These are phyloP conservation scores for Euspilapteryx auroguttella DNA, from an alignment of 2,888 invertebrate species.

Conservation along the genomic window DNA sequence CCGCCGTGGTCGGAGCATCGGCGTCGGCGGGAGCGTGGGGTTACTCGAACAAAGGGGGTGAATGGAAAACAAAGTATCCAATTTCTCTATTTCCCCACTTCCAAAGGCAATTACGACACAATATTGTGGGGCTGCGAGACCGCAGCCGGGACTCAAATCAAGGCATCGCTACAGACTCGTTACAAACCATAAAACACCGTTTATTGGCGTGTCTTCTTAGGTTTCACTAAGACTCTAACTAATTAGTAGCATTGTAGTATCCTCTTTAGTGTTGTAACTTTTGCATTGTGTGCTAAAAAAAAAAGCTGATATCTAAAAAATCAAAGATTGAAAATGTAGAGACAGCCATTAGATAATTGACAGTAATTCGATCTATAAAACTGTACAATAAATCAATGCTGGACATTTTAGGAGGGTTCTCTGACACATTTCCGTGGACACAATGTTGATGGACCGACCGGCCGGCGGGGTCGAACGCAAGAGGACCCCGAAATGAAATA, in stretches of 20 bases:
- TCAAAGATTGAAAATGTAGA: no score
- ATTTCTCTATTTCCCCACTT: slow-evolving; percentile 51
- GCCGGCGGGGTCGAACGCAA: slow-evolving; percentile 10
- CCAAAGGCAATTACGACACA: slow-evolving; percentile 50
- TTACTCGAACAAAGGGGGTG: slow-evolving; percentile 12
- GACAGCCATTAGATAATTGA: slow-evolving; percentile 12
- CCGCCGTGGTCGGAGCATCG: no score
- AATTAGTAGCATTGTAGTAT: no score
- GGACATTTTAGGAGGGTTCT: no score
- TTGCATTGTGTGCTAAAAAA: no score
- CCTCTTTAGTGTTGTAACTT: no score
- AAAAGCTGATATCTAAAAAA: no score
- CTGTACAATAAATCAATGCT: slow-evolving; percentile 9
- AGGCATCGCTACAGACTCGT: slow-evolving; percentile 41
- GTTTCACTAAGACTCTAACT: no score
- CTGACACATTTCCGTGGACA: slow-evolving; percentile 11
- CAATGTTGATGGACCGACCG: slow-evolving; percentile 9
- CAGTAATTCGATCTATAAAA: slow-evolving; percentile 10
- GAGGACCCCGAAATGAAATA: slow-evolving; percentile 13
- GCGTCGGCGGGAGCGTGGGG: no score
- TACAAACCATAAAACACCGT: slow-evolving; percentile 41
- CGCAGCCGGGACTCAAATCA: slow-evolving; percentile 36
- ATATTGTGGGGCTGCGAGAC: slow-evolving; percentile 36
- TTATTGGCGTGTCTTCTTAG: slow-evolving; percentile 25
- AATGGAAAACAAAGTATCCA: slow-evolving; percentile 44